phyloP scores from a whole-genome alignment of 2,888 invertebrate genomes.

The Drosophila mercatorum region DNA sequence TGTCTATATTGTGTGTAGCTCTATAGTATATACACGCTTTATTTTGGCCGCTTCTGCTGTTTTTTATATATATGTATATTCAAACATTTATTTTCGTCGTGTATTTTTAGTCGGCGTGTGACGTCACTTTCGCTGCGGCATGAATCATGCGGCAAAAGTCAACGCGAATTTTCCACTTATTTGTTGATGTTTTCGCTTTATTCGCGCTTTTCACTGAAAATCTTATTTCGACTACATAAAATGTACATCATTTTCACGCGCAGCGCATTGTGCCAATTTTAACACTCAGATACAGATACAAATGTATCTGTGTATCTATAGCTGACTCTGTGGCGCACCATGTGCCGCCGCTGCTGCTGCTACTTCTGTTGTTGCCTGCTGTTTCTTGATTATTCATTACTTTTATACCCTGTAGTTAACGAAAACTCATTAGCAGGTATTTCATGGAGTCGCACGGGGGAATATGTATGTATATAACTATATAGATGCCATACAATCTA shows the following conservation, averaged over 20 bases:
- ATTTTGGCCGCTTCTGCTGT: slow-evolving; percentile 50
- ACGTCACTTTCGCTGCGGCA: slow-evolving; percentile 62
- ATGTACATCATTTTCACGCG: slow-evolving; percentile 64
- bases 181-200: slow-evolving; percentile 34
- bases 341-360: slow-evolving; percentile 55
- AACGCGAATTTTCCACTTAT: slow-evolving; percentile 42
- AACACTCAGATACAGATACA: slow-evolving; percentile 44
- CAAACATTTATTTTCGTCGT: slow-evolving; percentile 54
- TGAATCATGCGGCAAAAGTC: slow-evolving; percentile 50
- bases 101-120: slow-evolving; percentile 75
- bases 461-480: not conserved
- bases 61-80: slow-evolving; percentile 66
- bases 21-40: slow-evolving; percentile 26
- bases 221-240: slow-evolving; percentile 53
- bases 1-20: slow-evolving; percentile 29
- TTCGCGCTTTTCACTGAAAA: slow-evolving; percentile 46
- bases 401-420: slow-evolving; percentile 12
- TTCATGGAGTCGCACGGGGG: not conserved
- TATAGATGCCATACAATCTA: not conserved
- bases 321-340: slow-evolving; percentile 53
- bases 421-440: not conserved
- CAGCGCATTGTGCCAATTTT: slow-evolving; percentile 73
- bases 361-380: slow-evolving; percentile 7
- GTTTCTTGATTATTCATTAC: slow-evolving; percentile 69
- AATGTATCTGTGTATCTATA: slow-evolving; percentile 46